Conservation (phyloP, 1,140 invertebrate species). For the Alviniconcha marisindica region DNA sequence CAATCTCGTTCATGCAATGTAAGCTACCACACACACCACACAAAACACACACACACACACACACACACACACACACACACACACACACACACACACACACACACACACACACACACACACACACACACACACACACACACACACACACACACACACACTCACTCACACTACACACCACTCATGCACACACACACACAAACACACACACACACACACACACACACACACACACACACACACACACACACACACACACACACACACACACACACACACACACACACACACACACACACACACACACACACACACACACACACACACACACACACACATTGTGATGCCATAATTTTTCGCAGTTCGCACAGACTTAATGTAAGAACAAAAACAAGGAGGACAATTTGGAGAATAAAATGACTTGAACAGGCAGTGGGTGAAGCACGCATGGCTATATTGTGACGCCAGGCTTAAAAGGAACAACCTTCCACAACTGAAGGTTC, state of each 20-base stretch:
- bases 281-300: too few species aligned
- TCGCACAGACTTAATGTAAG: not conserved
- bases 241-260: constrained; percentile 13
- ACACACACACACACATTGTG: not conserved
- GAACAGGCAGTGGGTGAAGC: not conserved
- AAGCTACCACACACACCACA: not conserved
- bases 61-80: not conserved
- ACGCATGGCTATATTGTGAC: not conserved
- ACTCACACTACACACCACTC: too few species aligned
- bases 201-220: not conserved
- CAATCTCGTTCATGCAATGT: not conserved
- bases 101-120: not conserved
- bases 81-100: not conserved
- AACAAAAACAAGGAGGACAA: not conserved
- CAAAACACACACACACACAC: not conserved
- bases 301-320: too few species aligned
- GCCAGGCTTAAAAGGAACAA: too few species aligned
- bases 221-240: constrained; percentile 15
- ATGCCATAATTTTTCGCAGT: not conserved
- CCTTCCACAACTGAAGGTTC: too few species aligned
- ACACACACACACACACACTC: constrained; percentile 15
- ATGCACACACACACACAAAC: not conserved
- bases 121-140: not conserved
- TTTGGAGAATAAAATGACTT: not conserved
- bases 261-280: not conserved